These are phyloP conservation scores for Trichogramma evanescens DNA, from an alignment of 2,888 invertebrate genomes.

Conservation along the genomic window DNA sequence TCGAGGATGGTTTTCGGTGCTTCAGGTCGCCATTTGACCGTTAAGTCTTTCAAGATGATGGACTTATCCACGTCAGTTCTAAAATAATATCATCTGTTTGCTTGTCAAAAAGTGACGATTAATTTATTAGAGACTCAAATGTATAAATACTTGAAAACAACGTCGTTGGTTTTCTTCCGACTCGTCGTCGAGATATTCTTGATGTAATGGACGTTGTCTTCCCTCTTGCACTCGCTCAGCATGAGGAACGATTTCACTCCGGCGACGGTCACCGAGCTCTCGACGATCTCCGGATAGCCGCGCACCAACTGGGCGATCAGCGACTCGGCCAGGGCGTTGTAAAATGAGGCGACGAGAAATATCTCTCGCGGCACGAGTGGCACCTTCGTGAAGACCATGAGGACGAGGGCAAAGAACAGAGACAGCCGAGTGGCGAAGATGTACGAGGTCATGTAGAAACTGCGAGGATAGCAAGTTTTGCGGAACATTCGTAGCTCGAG, in stretches of 20 bases:
- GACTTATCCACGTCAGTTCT: no score
- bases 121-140: no score
- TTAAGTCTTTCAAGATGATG: conserved; percentile 24
- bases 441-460: conserved; percentile 67
- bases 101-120: no score
- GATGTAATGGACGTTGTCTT: not conserved
- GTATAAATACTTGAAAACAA: no score
- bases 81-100: no score
- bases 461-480: conserved; percentile 59
- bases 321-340: conserved; percentile 51
- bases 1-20: conserved; percentile 51
- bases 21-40: conserved; percentile 51
- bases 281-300: conserved; percentile 53
- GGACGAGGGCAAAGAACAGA: conserved; percentile 66
- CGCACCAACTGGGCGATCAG: conserved; percentile 55
- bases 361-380: conserved; percentile 63
- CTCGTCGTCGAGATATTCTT: conserved; percentile 26
- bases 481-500: conserved; percentile 53
- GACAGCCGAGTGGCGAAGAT: conserved; percentile 78
- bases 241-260: conserved; percentile 46
- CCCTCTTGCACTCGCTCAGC: conserved; percentile 41
- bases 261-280: conserved; percentile 49
- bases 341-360: conserved; percentile 54
- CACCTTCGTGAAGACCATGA: conserved; percentile 62
- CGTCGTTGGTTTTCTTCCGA: not conserved